These are phyloP conservation scores for Enteromius afrohamiltoni DNA, from an alignment of 2,797 vertebrate species.

Conservation along the genomic window DNA sequence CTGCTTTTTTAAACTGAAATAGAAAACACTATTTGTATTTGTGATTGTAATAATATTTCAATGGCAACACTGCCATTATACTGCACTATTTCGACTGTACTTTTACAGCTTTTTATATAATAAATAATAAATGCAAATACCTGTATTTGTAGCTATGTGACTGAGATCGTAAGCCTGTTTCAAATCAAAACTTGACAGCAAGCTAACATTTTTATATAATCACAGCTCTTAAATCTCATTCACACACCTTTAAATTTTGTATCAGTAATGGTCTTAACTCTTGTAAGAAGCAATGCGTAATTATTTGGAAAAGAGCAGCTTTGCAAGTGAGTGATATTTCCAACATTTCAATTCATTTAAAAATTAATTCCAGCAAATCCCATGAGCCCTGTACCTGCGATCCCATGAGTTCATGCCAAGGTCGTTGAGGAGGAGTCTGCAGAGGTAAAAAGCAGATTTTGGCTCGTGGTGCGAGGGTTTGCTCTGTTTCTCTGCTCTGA, in stretches of 20 bases:
- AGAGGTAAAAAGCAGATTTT: conserved; percentile 93
- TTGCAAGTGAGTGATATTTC: background rate
- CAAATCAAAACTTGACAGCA: background rate
- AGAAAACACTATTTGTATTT: background rate
- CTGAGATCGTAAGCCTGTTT: background rate
- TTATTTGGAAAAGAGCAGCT: background rate
- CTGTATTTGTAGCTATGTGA: background rate
- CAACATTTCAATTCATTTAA: too few species aligned
- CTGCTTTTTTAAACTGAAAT: background rate
- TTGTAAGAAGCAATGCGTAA: background rate
- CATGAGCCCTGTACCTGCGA: conserved; percentile 83
- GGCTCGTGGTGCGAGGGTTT: conserved; percentile 83
- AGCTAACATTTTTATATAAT: background rate
- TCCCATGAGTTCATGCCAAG: conserved; percentile 99
- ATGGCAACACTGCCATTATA: background rate
- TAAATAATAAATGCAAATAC: background rate
- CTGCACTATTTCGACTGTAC: background rate
- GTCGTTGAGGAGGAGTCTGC: conserved; percentile 90
- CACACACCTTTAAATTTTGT: background rate
- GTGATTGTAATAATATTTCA: background rate
- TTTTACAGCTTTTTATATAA: background rate
- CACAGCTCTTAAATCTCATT: background rate
- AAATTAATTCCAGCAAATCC: too few species aligned
- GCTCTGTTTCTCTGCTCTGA: conserved; percentile 78
- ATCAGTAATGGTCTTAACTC: background rate